These are phyloP conservation scores for Terebella lapidaria DNA, from an alignment of 2,888 invertebrate species.

Conservation along the genomic window DNA sequence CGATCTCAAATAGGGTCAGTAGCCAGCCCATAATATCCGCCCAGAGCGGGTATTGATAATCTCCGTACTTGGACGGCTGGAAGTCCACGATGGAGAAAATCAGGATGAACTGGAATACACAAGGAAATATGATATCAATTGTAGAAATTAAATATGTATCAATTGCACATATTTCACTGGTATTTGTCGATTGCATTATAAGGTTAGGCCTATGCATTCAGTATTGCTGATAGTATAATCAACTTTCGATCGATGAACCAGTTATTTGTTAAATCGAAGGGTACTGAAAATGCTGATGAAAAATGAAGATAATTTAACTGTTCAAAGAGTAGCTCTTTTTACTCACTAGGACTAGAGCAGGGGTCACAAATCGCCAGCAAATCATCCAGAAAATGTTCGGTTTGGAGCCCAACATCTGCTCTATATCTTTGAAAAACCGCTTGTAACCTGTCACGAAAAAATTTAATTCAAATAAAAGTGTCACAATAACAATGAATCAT, in stretches of 20 bases:
- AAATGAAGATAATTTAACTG: no score
- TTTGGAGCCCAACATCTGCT: slow-evolving; percentile 47
- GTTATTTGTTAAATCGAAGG: no score
- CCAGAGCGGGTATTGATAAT: slow-evolving; percentile 43
- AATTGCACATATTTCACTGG: not conserved
- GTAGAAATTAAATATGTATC: not conserved
- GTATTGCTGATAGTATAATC: no score
- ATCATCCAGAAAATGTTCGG: slow-evolving; percentile 45
- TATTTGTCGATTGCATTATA: not conserved
- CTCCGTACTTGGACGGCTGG: slow-evolving; percentile 24
- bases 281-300: no score
- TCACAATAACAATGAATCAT: not conserved
- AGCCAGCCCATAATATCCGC: slow-evolving; percentile 42
- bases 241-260: no score
- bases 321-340: no score
- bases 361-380: slow-evolving; percentile 44
- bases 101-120: slow-evolving; percentile 28
- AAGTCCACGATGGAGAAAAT: slow-evolving; percentile 39
- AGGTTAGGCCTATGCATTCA: not conserved
- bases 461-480: not conserved
- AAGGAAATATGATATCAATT: not conserved
- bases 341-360: slow-evolving; percentile 13
- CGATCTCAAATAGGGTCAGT: slow-evolving; percentile 44
- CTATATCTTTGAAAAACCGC: slow-evolving; percentile 45
- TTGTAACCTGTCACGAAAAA: slow-evolving; percentile 37